phyloP scores from a whole-genome alignment of 1,140 invertebrate species.

The Zaprionus ornatus region DNA sequence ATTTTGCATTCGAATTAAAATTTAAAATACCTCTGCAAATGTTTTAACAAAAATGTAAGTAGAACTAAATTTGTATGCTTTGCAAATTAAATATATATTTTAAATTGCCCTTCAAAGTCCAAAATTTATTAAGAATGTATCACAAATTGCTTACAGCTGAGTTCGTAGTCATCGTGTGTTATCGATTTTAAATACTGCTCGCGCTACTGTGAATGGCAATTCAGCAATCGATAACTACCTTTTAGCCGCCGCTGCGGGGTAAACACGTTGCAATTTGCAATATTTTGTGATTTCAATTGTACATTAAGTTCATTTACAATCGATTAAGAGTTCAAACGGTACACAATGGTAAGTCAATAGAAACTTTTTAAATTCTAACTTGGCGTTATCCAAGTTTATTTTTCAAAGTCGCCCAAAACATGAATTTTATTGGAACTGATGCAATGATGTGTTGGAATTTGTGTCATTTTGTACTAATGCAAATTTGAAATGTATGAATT shows the following conservation, averaged over 20 bases:
- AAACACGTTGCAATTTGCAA: conserved; percentile 73
- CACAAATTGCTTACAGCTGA: neutral
- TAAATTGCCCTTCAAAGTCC: too few species aligned
- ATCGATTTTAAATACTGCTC: conserved; percentile 16
- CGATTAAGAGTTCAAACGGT: neutral
- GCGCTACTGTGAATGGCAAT: neutral
- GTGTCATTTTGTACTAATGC: neutral
- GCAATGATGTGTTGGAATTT: conserved; percentile 28
- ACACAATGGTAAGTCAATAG: conserved; percentile 51
- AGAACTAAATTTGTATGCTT: too few species aligned
- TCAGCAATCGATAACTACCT: conserved; percentile 7
- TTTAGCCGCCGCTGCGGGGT: conserved; percentile 42
- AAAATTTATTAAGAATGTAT: too few species aligned
- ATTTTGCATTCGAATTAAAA: neutral
- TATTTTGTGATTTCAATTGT: conserved; percentile 23
- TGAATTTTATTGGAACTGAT: conserved; percentile 16
- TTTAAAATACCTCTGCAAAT: too few species aligned
- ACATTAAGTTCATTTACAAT: conserved; percentile 17
- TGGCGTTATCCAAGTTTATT: neutral
- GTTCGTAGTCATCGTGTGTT: neutral
- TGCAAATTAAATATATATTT: too few species aligned
- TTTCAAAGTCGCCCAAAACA: neutral
- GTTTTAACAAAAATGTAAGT: too few species aligned
- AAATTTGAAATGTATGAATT: conserved; percentile 16
- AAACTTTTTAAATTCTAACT: neutral